These are phyloP conservation scores for Labeo calbasu DNA, from an alignment of 2,797 vertebrate genomes.

Conservation along the genomic window DNA sequence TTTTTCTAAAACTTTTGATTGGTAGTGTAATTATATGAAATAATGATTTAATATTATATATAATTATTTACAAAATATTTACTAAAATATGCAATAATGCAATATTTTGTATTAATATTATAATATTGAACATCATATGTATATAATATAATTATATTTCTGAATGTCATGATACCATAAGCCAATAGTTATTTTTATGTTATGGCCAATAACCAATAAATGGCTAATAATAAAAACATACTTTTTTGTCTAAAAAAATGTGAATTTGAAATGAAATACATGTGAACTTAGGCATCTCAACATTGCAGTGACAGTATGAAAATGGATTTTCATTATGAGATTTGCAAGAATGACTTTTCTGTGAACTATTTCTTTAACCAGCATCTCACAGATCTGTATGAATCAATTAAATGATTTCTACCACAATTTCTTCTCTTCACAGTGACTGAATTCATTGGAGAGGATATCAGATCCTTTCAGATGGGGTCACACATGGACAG, in stretches of 20 bases:
- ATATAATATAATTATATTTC: not conserved
- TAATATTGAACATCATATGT: not conserved
- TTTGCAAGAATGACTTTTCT: not conserved
- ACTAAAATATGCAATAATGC: not conserved
- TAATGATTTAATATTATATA: not conserved
- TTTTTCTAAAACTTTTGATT: not conserved
- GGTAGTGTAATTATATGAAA: not conserved
- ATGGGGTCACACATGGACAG: slow-evolving; percentile 77
- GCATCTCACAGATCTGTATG: not conserved
- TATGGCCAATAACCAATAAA: not conserved
- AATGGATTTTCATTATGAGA: not conserved
- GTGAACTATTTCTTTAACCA: not conserved
- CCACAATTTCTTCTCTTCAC: slow-evolving; percentile 46
- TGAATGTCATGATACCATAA: not conserved
- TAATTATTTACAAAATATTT: not conserved
- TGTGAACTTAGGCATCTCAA: not conserved
- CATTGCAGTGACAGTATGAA: not conserved
- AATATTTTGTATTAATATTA: not conserved
- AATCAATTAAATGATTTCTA: not conserved
- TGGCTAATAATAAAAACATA: not conserved
- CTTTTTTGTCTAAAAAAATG: not conserved
- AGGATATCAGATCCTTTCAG: slow-evolving; percentile 87
- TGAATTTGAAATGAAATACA: too few species aligned
- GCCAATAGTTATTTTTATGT: not conserved
- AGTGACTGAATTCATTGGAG: slow-evolving; percentile 93